These are phyloP conservation scores for Triplophysa bombifrons DNA, from an alignment of 2,797 vertebrate genomes.

Conservation along the genomic window DNA sequence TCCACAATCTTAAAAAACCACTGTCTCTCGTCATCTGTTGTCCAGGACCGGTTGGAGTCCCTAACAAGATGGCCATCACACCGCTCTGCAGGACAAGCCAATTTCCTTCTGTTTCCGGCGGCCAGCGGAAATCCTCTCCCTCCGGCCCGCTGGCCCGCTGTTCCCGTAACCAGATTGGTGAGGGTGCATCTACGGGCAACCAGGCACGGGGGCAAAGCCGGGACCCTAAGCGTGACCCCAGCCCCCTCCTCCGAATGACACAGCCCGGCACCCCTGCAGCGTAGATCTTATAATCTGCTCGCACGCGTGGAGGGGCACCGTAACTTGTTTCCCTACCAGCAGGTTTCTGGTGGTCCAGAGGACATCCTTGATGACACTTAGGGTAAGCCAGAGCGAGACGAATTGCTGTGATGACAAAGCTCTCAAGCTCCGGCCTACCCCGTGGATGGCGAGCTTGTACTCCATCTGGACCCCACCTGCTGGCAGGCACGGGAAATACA, in stretches of 20 bases:
- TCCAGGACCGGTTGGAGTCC: too few relatives aligned
- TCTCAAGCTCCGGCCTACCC: neutral
- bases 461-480: neutral
- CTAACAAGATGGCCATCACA: neutral
- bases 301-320: neutral
- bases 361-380: neutral
- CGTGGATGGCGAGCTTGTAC: neutral
- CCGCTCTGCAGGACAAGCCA: neutral
- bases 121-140: neutral
- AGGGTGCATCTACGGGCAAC: neutral
- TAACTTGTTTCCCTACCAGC: neutral
- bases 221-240: neutral
- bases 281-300: neutral
- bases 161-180: neutral
- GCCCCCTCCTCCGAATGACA: neutral
- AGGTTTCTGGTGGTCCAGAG: neutral
- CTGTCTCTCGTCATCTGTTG: too few relatives aligned
- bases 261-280: neutral
- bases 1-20: too few relatives aligned
- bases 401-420: too few relatives aligned
- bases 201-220: neutral
- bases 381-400: neutral
- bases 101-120: neutral
- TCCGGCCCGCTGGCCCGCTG: constrained; percentile 4
- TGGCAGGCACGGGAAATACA: neutral